These are phyloP conservation scores for Octonoba sinensis DNA, from an alignment of 2,888 invertebrate genomes.

Conservation along the genomic window DNA sequence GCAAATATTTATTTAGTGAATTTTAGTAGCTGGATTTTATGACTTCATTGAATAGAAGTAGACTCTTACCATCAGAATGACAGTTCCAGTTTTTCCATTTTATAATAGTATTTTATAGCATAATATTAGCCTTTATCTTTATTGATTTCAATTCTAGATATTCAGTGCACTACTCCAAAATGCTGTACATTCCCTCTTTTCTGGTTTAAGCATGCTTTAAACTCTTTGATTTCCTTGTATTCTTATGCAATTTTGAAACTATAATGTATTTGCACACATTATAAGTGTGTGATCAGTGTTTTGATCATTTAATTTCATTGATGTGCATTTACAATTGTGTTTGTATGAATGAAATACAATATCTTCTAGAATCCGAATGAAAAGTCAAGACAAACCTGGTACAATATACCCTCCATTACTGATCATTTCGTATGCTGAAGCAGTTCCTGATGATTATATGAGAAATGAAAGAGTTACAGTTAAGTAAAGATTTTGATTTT, in stretches of 20 bases:
- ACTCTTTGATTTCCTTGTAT: too few species aligned
- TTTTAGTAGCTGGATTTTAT: too few species aligned
- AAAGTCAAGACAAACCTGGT: conserved; percentile 73
- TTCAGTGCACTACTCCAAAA: neutral
- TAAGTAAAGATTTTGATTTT: conserved; percentile 9
- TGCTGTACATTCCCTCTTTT: neutral
- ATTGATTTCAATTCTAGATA: neutral
- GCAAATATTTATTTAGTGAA: too few species aligned
- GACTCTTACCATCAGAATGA: too few species aligned
- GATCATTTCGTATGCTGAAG: conserved; percentile 75
- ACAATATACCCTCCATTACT: conserved; percentile 77
- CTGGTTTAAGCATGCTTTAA: too few species aligned
- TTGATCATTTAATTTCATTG: neutral
- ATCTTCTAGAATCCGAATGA: conserved; percentile 67
- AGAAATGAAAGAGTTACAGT: conserved; percentile 54
- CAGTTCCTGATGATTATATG: conserved; percentile 69
- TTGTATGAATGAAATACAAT: too few species aligned
- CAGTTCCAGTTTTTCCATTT: too few species aligned
- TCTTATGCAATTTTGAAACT: neutral
- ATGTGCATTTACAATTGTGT: neutral
- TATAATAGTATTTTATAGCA: too few species aligned
- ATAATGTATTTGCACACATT: neutral
- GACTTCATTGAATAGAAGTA: too few species aligned
- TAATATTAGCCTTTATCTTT: neutral
- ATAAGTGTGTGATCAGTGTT: neutral